Percentiles rank a stretch among this genome's conserved stretches.
Evolutionary conservation across 2,888 invertebrate genomes (phyloP).

Genomic region (Gordius sp.): DNA sequence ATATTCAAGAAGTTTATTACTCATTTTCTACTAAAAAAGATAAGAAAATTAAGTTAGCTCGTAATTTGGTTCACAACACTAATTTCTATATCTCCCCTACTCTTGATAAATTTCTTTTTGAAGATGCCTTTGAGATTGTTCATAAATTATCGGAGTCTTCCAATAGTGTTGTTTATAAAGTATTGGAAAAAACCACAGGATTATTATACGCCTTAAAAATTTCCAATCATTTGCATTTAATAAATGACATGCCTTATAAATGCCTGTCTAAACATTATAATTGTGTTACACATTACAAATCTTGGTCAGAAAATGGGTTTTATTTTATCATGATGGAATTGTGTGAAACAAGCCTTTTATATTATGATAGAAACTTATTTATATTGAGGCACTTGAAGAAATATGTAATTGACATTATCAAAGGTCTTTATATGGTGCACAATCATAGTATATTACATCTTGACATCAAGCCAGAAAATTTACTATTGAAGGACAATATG

Average conservation of each 20-base stretch:
- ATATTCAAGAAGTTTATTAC: not conserved
- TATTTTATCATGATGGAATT: slow-evolving; percentile 12
- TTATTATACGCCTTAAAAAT: not conserved
- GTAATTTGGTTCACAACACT: not conserved
- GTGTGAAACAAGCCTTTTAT: not conserved
- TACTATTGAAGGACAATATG: slow-evolving; percentile 39
- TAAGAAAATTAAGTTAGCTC: not conserved
- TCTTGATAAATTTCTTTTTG: not conserved
- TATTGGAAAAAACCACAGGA: not conserved
- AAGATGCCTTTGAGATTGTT: not conserved
- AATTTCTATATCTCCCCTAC: not conserved
- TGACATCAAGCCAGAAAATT: slow-evolving; percentile 51
- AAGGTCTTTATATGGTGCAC: slow-evolving; percentile 42
- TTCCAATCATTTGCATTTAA: not conserved
- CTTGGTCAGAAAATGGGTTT: slow-evolving; percentile 9
- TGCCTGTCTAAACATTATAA: not conserved
- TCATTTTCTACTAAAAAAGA: slow-evolving; percentile 5
- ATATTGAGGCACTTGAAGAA: not conserved
- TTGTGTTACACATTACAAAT: not conserved
- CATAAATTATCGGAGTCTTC: not conserved
- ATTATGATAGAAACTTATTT: not conserved
- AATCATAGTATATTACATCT: slow-evolving; percentile 41
- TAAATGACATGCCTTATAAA: not conserved
- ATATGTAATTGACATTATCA: slow-evolving; percentile 11
- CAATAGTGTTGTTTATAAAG: not conserved